A percentile compares a stretch with the other conserved stretches of the same genome.
Conservation (phyloP, 2,113 vertebrate species). For the Ophthalmotilapia sp. region DNA sequence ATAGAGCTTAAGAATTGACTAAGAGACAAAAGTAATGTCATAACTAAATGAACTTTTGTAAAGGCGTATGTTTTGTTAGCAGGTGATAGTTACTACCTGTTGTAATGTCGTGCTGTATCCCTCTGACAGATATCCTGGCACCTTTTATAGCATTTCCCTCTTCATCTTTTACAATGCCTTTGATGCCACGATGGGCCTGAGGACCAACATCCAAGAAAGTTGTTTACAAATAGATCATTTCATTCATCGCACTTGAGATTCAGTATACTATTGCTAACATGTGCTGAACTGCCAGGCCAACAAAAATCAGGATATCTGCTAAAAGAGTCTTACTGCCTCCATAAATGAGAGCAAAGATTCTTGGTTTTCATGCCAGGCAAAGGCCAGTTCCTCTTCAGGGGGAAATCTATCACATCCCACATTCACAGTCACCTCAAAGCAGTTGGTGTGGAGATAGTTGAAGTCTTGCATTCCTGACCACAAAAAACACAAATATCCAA, state of each 20-base stretch:
- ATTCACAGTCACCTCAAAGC: constrained; percentile 91
- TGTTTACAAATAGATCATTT: background rate
- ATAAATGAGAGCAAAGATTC: constrained; percentile 85
- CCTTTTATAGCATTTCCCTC: constrained; percentile 84
- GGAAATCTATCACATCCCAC: constrained; percentile 93
- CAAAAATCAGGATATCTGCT: background rate
- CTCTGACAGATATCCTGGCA: constrained; percentile 82
- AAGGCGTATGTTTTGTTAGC: background rate
- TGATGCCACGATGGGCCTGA: constrained; percentile 89
- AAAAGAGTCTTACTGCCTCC: constrained; percentile 73
- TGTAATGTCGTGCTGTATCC: constrained; percentile 84
- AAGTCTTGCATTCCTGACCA: constrained; percentile 93
- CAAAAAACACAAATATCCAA: background rate
- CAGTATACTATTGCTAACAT: background rate
- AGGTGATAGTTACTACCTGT: constrained; percentile 71
- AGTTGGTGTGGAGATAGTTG: constrained; percentile 97
- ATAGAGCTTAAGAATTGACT: background rate
- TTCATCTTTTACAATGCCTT: constrained; percentile 86
- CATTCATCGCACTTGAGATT: background rate
- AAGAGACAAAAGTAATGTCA: background rate
- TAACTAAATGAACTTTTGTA: background rate
- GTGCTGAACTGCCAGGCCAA: background rate
- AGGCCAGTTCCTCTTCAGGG: constrained; percentile 80
- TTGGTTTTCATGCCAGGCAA: constrained; percentile 85
- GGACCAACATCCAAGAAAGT: background rate